Percentiles rank a stretch among this genome's conserved stretches.
phyloP scores from a whole-genome alignment of 2,888 invertebrate genomes.

The Alloplasta piceator region DNA sequence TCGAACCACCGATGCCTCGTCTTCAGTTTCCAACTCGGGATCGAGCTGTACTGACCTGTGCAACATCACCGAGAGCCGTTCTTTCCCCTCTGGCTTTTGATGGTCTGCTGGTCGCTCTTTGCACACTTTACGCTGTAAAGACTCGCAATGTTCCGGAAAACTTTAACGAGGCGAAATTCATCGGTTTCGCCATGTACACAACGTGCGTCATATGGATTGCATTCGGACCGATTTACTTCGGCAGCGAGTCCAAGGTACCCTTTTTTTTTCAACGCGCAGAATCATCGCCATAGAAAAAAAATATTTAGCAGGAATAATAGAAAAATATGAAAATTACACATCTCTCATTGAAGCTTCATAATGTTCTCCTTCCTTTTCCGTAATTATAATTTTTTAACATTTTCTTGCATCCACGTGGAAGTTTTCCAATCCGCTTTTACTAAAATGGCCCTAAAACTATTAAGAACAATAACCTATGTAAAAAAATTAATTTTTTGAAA shows the following conservation, averaged over 20 bases:
- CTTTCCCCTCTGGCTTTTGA: conserved; percentile 89
- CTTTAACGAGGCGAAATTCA: conserved; percentile 91
- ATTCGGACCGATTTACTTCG: conserved; percentile 91
- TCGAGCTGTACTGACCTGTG: conserved; percentile 87
- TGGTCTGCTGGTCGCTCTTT: conserved; percentile 88
- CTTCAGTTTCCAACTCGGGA: conserved; percentile 84
- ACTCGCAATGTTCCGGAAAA: conserved; percentile 92
- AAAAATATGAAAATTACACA: too few relatives aligned
- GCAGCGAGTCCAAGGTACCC: conserved; percentile 87
- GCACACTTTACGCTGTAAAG: conserved; percentile 91
- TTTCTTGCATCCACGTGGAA: too few relatives aligned
- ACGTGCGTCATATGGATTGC: conserved; percentile 92
- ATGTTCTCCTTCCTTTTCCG: too few relatives aligned
- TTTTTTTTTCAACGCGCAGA: too few relatives aligned
- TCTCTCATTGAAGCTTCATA: too few relatives aligned
- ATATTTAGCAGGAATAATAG: too few relatives aligned
- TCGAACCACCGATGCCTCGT: conserved; percentile 86
- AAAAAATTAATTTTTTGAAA: too few relatives aligned
- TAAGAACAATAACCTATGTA: too few relatives aligned
- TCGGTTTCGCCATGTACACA: conserved; percentile 92
- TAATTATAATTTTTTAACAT: too few relatives aligned
- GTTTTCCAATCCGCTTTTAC: too few relatives aligned
- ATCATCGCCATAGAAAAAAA: too few relatives aligned
- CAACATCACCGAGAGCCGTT: conserved; percentile 86
- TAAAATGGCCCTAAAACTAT: too few relatives aligned